Percentiles rank a stretch among this genome's conserved stretches.
Conservation (phyloP, 2,888 invertebrate genomes). For the Trichopoda pennipes region DNA sequence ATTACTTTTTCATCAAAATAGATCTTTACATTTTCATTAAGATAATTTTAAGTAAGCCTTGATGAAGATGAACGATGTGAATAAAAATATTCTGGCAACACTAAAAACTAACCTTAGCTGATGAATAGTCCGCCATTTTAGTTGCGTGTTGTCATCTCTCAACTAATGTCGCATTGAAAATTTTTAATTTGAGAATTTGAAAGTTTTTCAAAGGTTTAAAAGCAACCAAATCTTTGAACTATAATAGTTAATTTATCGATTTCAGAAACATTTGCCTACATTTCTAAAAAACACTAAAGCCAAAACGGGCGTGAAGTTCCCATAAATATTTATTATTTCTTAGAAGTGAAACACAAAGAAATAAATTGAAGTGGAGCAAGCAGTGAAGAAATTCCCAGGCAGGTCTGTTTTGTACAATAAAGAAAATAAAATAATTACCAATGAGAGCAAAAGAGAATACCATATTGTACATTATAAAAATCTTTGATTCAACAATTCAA, state of each 20-base stretch:
- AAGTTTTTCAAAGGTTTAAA: constrained; percentile 71
- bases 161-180: constrained; percentile 71
- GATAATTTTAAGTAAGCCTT: too few relatives aligned
- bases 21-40: too few relatives aligned
- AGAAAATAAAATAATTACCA: constrained; percentile 14
- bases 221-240: constrained; percentile 72
- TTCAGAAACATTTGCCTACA: constrained; percentile 59
- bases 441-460: constrained; percentile 25
- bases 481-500: not conserved
- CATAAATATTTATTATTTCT: not conserved
- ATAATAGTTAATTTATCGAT: constrained; percentile 70
- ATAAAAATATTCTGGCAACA: constrained; percentile 27
- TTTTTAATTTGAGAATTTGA: constrained; percentile 72
- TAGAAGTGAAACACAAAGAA: constrained; percentile 24
- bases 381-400: constrained; percentile 75
- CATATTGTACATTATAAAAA: not conserved
- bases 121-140: constrained; percentile 76
- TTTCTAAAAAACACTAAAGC: constrained; percentile 33
- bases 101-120: constrained; percentile 9
- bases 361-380: constrained; percentile 65
- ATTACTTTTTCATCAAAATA: too few relatives aligned
- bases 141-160: constrained; percentile 77
- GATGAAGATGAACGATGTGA: too few relatives aligned
- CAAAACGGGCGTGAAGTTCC: constrained; percentile 49
- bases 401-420: constrained; percentile 73